Percentiles rank a stretch among this genome's conserved stretches.
phyloP scores from a whole-genome alignment of 1,140 invertebrate genomes.

The Aleiodes sp. region DNA sequence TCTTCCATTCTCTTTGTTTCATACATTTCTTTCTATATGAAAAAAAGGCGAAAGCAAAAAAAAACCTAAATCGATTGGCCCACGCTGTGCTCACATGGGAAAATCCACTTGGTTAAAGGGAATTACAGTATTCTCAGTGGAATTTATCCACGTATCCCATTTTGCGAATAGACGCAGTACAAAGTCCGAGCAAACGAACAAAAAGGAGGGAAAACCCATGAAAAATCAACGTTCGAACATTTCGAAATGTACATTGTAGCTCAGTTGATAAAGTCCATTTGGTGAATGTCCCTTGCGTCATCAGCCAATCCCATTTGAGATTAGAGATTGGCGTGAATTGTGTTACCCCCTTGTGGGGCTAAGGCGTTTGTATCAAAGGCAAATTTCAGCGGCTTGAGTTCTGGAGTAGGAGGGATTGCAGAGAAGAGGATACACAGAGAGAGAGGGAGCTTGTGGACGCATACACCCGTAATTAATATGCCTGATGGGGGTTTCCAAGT shows the following conservation, averaged over 20 bases:
- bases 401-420: background rate
- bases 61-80: too few species aligned
- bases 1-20: too few species aligned
- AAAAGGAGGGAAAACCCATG: conserved; percentile 8
- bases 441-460: conserved; percentile 38
- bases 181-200: too few species aligned
- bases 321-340: conserved; percentile 57
- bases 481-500: conserved; percentile 61
- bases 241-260: background rate
- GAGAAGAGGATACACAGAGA: background rate
- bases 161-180: background rate
- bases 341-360: conserved; percentile 53
- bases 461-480: conserved; percentile 63
- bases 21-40: too few species aligned
- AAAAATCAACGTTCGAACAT: background rate
- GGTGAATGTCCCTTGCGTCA: conserved; percentile 49
- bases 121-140: conserved; percentile 12
- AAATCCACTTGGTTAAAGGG: conserved; percentile 9
- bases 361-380: conserved; percentile 55
- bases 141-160: conserved; percentile 9
- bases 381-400: conserved; percentile 47
- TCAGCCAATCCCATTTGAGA: conserved; percentile 55
- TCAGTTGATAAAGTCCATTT: conserved; percentile 23
- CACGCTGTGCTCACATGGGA: too few species aligned
- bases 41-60: too few species aligned